Conservation (phyloP, 2,888 invertebrate genomes). For the Thecocarcelia acutangulata region DNA sequence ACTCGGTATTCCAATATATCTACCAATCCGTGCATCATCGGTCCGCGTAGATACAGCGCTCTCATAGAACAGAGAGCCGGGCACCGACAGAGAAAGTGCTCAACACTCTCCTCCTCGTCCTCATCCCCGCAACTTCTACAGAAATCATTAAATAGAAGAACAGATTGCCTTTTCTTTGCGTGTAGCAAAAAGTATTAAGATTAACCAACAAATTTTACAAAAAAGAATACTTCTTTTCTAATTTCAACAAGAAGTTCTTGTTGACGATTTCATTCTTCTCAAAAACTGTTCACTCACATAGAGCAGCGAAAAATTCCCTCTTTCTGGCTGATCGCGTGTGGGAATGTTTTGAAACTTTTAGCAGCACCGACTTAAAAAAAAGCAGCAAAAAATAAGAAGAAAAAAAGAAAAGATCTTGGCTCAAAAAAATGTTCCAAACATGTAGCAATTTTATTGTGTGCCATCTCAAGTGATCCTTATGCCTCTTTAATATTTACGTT, state of each 20-base stretch:
- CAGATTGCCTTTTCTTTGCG: too few relatives aligned
- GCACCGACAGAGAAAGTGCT: too few relatives aligned
- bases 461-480: conserved; percentile 70
- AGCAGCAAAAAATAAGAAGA: conserved; percentile 12
- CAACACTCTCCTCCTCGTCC: too few relatives aligned
- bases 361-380: conserved; percentile 14
- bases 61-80: too few relatives aligned
- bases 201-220: too few relatives aligned
- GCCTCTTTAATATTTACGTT: conserved; percentile 59
- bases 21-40: too few relatives aligned
- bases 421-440: conserved; percentile 38
- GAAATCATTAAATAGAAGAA: too few relatives aligned
- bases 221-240: too few relatives aligned
- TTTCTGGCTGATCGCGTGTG: conserved; percentile 71
- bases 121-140: too few relatives aligned
- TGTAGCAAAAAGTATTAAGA: too few relatives aligned
- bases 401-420: conserved; percentile 31
- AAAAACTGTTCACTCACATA: background rate
- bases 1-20: too few relatives aligned
- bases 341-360: conserved; percentile 69
- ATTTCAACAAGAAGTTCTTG: background rate
- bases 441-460: conserved; percentile 68
- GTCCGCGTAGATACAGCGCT: too few relatives aligned
- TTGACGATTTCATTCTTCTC: conserved; percentile 12
- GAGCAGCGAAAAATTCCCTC: conserved; percentile 25